Conservation (phyloP, 2,113 vertebrate species). For the Lepus europaeus region DNA sequence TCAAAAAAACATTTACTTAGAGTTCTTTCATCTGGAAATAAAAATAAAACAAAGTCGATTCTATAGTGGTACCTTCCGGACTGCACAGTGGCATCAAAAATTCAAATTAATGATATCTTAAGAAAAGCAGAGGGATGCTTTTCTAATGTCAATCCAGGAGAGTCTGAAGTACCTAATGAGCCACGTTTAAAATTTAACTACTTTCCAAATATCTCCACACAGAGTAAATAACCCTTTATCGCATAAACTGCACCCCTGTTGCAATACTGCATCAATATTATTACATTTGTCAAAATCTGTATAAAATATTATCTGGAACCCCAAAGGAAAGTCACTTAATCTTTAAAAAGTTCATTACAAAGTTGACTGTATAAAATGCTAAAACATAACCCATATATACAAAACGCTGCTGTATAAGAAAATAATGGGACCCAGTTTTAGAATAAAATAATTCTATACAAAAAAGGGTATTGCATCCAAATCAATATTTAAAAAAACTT, state of each 20-base stretch:
- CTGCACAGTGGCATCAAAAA: background rate
- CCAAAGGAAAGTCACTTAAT: constrained; percentile 80
- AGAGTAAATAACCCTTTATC: constrained; percentile 74
- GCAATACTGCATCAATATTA: constrained; percentile 85
- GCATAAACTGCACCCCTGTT: constrained; percentile 72
- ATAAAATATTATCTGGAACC: constrained; percentile 83
- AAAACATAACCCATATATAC: constrained; percentile 87
- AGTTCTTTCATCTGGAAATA: constrained; percentile 43
- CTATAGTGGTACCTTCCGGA: constrained; percentile 1
- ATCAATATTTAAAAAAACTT: constrained; percentile 83
- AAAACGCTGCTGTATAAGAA: constrained; percentile 88
- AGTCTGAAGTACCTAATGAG: constrained; percentile 39
- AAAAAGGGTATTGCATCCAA: constrained; percentile 85
- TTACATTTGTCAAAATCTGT: constrained; percentile 81
- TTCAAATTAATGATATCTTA: background rate
- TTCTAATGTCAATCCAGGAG: constrained; percentile 17
- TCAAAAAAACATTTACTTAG: constrained; percentile 51
- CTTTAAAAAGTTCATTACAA: constrained; percentile 85
- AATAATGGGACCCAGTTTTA: constrained; percentile 88
- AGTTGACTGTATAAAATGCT: constrained; percentile 87
- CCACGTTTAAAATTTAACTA: constrained; percentile 69
- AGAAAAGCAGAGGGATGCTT: constrained; percentile 36
- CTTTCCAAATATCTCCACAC: background rate
- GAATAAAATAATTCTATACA: constrained; percentile 89
- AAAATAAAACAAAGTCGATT: constrained; percentile 39